A percentile compares a stretch with the other conserved stretches of the same genome.
These are phyloP conservation scores for Mya arenaria DNA, from an alignment of 1,140 invertebrate genomes.

Conservation along the genomic window DNA sequence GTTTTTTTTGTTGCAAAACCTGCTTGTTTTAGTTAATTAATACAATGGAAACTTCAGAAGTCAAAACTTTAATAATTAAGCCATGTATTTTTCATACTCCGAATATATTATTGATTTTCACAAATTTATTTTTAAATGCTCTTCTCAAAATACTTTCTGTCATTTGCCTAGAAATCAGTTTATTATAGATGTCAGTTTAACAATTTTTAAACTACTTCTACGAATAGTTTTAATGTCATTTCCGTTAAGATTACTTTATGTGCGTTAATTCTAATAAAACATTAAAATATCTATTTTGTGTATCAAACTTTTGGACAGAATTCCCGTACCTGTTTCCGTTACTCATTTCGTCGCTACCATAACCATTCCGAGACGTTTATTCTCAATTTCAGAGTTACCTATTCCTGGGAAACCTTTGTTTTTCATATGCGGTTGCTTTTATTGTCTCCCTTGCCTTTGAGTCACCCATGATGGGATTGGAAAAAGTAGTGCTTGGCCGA, in stretches of 20 bases:
- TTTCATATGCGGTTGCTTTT: constrained; percentile 85
- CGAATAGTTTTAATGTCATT: neutral
- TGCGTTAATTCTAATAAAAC: neutral
- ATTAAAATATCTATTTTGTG: neutral
- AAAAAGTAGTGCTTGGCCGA: constrained; percentile 83
- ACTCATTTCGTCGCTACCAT: neutral
- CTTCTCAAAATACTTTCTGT: neutral
- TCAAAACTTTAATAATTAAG: neutral
- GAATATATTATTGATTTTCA: neutral
- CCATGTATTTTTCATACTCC: neutral
- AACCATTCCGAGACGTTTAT: neutral
- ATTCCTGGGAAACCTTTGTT: constrained; percentile 67
- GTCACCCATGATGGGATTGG: constrained; percentile 86
- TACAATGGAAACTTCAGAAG: neutral
- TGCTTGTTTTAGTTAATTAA: neutral
- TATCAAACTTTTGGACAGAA: neutral
- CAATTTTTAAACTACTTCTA: too few species aligned
- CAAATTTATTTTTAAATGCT: too few species aligned
- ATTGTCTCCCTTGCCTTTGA: constrained; percentile 86
- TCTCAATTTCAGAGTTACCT: constrained; percentile 60
- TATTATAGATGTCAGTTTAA: neutral
- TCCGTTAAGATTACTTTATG: neutral
- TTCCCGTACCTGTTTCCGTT: neutral
- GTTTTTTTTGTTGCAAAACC: too few species aligned
- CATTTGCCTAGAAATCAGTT: neutral